These are phyloP conservation scores for Drosophila quadrilineata DNA, from an alignment of 1,140 invertebrate genomes.

Conservation along the genomic window DNA sequence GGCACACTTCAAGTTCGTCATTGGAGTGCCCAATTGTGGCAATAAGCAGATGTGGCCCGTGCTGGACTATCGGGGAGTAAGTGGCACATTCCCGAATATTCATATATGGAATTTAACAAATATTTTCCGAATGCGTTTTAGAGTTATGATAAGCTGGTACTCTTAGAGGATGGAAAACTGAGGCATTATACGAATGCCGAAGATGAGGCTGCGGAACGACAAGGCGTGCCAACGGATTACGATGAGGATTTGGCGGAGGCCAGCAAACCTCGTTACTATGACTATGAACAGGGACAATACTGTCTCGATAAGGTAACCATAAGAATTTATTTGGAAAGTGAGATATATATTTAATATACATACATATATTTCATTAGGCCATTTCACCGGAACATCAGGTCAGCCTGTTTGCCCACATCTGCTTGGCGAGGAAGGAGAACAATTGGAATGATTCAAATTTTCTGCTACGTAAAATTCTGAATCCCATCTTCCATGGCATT, in stretches of 20 bases:
- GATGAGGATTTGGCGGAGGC: slow-evolving; percentile 73
- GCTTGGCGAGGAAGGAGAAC: slow-evolving; percentile 86
- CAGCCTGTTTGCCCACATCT: slow-evolving; percentile 87
- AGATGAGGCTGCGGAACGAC: slow-evolving; percentile 69
- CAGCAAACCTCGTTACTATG: slow-evolving; percentile 83
- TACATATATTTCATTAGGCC: slow-evolving; percentile 23
- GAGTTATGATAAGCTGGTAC: slow-evolving; percentile 84
- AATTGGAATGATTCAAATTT: slow-evolving; percentile 88
- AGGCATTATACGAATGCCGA: slow-evolving; percentile 85
- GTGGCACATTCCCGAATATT: neutral
- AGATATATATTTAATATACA: neutral
- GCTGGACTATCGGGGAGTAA: slow-evolving; percentile 84
- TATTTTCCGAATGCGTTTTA: slow-evolving; percentile 6
- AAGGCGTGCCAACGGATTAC: slow-evolving; percentile 69
- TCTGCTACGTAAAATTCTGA: slow-evolving; percentile 87
- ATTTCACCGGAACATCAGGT: slow-evolving; percentile 59
- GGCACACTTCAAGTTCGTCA: slow-evolving; percentile 81
- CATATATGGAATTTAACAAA: neutral
- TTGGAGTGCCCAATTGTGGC: slow-evolving; percentile 87
- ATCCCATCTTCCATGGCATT: slow-evolving; percentile 88
- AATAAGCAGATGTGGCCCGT: slow-evolving; percentile 87
- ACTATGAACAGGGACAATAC: slow-evolving; percentile 88
- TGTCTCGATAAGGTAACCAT: slow-evolving; percentile 88
- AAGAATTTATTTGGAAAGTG: neutral
- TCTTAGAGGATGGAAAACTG: slow-evolving; percentile 87